phyloP scores from a whole-genome alignment of 2,113 vertebrate genomes.

The Physeter macrocephalus region DNA sequence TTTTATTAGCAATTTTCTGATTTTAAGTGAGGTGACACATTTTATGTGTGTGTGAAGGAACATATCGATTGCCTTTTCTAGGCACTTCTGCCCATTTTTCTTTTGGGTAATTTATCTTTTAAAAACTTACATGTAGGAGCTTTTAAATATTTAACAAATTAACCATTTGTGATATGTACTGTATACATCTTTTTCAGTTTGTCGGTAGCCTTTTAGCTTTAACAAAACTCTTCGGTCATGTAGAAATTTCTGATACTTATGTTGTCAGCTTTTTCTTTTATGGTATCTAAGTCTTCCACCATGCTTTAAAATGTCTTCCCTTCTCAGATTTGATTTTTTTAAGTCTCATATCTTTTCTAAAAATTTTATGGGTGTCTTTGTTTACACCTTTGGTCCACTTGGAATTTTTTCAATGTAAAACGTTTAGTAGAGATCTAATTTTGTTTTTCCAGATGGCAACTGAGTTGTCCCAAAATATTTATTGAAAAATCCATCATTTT shows the following conservation, averaged over 20 bases:
- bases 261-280: background rate
- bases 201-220: background rate
- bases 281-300: background rate
- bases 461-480: background rate
- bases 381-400: background rate
- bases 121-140: background rate
- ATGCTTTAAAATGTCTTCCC: background rate
- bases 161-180: background rate
- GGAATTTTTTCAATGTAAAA: background rate
- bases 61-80: background rate
- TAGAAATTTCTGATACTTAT: background rate
- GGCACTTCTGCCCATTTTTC: background rate
- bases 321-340: background rate
- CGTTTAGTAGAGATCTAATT: background rate
- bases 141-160: background rate
- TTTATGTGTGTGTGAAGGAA: background rate
- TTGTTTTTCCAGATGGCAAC: background rate
- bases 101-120: background rate
- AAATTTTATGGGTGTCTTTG: background rate
- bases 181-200: background rate
- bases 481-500: conserved; percentile 5
- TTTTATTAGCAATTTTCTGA: background rate
- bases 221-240: background rate
- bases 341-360: background rate
- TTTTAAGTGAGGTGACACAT: background rate